These are phyloP conservation scores for Crotalus tigris DNA, from an alignment of 2,113 vertebrate species.

Conservation along the genomic window DNA sequence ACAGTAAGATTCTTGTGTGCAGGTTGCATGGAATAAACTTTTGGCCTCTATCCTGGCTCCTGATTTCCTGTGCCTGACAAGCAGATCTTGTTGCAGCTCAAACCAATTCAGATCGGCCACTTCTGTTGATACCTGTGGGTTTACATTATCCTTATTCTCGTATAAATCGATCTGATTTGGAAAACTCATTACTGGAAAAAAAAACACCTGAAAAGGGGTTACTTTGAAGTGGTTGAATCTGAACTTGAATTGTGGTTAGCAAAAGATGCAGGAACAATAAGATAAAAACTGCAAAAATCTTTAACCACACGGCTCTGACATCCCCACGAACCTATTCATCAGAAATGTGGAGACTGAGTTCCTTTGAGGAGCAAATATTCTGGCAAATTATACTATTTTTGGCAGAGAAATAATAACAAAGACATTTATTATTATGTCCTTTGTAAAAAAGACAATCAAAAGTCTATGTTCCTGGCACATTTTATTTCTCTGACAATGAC, in stretches of 20 bases:
- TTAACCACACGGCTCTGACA: background rate
- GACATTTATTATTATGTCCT: background rate
- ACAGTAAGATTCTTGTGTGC: background rate
- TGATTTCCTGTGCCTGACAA: background rate
- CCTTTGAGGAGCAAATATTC: background rate
- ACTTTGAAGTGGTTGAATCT: background rate
- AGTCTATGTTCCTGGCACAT: background rate
- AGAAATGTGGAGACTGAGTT: background rate
- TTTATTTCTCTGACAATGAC: background rate
- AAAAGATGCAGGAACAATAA: background rate
- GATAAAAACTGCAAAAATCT: background rate
- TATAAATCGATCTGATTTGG: background rate
- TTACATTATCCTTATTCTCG: background rate
- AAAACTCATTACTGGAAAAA: background rate
- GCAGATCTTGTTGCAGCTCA: background rate
- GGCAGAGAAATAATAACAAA: background rate
- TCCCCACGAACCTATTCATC: background rate
- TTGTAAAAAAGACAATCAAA: background rate
- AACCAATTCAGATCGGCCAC: background rate
- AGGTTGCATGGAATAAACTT: background rate
- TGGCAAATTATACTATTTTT: background rate
- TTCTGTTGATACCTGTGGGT: background rate
- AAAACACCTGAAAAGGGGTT: background rate
- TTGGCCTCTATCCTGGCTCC: background rate
- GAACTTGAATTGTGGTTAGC: background rate